Evolutionary conservation across 2,888 invertebrate species (phyloP), one percentile per base, ranked within the genome.

Genomic region (Nebria brevicollis): DNA sequence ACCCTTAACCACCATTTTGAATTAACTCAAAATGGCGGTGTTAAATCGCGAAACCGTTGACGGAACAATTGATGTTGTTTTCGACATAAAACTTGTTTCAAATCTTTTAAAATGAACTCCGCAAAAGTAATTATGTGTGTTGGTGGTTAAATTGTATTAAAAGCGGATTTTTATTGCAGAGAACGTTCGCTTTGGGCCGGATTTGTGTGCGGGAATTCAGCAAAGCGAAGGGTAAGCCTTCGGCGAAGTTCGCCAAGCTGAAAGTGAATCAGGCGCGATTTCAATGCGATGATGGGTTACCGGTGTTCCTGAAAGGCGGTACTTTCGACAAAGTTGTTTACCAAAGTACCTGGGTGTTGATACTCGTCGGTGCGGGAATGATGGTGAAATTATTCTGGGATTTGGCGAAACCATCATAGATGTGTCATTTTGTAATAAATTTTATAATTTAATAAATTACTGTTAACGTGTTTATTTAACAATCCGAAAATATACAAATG

Each of bases 261-360:
- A 54, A 54, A 54, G 11, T 2, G 42, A 11, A 54, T 25, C 41
- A 64, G 68, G 73, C n/a, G 26, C 6, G 72, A 79, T 86, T 86
- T 75, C 89, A 93, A 93, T 89, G 89, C 88, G 91, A 92, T 6
- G 91, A 93, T 88, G 92, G 91, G 83, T 85, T 90, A 4, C 92
- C 92, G 0, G 90, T 93, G 2, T 91, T 91, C 89, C 87, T 93
- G 85, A 93, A 93, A 86, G 91, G 90, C 42, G 93, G 93, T 74
- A 87, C 91, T 1, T 77, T 88, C 6, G 93, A 93, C 83, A 89
- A 85, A 82, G 84, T 92, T 11, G 85, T 93, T 77, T 91, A 88
- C 84, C 86, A 87, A 15, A 11, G 87, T 1, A 91, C 91, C 1
- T 83, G 88, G 43, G 85, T 86, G 0, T 83, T 91, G 0, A 85